Conservation (phyloP, 2,888 invertebrate species). For the Morinoia aosen region DNA sequence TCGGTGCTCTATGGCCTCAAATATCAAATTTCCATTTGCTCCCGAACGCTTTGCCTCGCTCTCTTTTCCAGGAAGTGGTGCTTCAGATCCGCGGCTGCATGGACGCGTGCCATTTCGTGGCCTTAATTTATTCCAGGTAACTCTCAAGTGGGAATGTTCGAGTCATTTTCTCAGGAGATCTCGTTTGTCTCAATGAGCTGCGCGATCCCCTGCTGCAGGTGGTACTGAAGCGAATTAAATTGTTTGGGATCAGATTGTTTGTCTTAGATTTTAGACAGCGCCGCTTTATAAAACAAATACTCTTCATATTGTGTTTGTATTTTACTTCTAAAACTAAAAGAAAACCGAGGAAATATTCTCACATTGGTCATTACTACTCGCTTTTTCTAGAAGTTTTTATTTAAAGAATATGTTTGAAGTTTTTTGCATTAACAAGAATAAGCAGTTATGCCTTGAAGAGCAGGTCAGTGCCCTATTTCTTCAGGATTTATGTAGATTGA, state of each 20-base stretch:
- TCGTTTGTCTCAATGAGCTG: background rate
- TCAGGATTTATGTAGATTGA: no score
- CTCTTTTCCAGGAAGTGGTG: background rate
- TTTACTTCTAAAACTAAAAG: background rate
- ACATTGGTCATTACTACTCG: background rate
- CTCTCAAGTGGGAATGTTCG: background rate
- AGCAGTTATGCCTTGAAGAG: background rate
- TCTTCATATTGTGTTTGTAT: background rate
- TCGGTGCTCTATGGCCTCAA: background rate
- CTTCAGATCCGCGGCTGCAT: background rate
- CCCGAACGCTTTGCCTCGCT: background rate
- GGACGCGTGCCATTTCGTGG: background rate
- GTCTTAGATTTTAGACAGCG: background rate
- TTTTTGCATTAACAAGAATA: background rate
- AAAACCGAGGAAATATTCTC: background rate
- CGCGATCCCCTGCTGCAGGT: background rate
- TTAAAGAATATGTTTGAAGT: background rate
- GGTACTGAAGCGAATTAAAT: background rate
- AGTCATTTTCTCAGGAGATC: background rate
- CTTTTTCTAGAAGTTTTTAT: background rate
- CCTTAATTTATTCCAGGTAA: background rate
- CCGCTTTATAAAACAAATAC: background rate
- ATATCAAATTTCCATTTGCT: slow-evolving; percentile 8
- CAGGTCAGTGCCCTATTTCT: background rate
- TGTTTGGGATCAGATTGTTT: background rate